Evolutionary conservation across 2,113 vertebrate species (phyloP), one percentile per base, ranked within the genome.

Genomic region (Chascanopsetta lugubris): DNA sequence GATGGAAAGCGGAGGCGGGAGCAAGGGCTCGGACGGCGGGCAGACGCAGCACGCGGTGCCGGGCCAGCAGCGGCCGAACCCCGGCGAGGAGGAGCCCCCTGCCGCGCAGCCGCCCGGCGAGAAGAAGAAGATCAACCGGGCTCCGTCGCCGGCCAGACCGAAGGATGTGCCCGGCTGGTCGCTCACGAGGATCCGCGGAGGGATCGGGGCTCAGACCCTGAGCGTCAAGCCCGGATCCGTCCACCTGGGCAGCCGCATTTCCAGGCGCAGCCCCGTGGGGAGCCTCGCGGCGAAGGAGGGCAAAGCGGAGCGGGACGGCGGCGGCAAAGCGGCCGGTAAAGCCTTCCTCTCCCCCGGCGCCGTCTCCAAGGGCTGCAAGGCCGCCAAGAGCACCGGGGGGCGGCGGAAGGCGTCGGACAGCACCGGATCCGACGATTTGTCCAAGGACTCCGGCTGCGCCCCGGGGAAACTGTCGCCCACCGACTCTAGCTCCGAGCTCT

Each of bases 401-500:
- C 71, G 91, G 32, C 90, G 90, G 54, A 93, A 91, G 87, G 85
- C 85, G 17, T 92, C 92, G 8, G 92, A 93, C 72, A 92, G 91
- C 58, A 87, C 56, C 2, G 90, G 84, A 5, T 91, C 92, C 8
- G 91, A 93, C 13, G 92, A 92, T 34, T 45, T 90, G 43, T 92
- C 90, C 59, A 92, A 89, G 64, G 92, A 93, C 70, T 91, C 91
- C 0, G 91, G 91, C 20, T 92, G 90, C 80, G 75, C 92, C 60
- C 57, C 93, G 25, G 80, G 91, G 22, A 94, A 93, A 36, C 91
- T 91, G 17, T 94, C 94, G 50, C 92, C 94, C 26, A 95, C 95
- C 0, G 95, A 95, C 90, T 97, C 95, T 87, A 96, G 96, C 88
- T 97, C 96, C 20, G 95, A 97, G 92, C 91, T 93, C 17, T 97